phyloP scores from a whole-genome alignment of 2,113 vertebrate genomes.

The Rhabdomys dilectus region DNA sequence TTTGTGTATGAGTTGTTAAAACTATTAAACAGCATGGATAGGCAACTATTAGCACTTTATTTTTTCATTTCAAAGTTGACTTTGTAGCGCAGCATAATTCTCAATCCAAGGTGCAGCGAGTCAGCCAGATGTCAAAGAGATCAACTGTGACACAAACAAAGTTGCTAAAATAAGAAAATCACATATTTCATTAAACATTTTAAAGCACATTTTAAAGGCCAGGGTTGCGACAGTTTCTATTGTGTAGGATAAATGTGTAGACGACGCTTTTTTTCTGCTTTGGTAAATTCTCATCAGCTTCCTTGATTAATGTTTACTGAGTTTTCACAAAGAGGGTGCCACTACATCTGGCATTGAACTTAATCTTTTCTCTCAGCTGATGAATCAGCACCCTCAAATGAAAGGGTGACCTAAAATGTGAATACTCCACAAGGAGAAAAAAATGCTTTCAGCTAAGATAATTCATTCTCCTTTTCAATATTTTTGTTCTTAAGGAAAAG shows the following conservation, averaged over 20 bases:
- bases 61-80: background rate
- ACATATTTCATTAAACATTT: background rate
- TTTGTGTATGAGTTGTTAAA: background rate
- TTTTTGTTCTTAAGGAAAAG: slow-evolving; percentile 44
- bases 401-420: slow-evolving; percentile 53
- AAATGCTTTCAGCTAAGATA: slow-evolving; percentile 12
- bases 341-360: slow-evolving; percentile 38
- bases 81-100: background rate
- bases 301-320: slow-evolving; percentile 66
- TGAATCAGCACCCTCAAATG: slow-evolving; percentile 61
- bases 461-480: slow-evolving; percentile 48
- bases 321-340: slow-evolving; percentile 34
- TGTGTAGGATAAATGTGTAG: background rate
- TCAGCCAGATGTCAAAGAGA: background rate
- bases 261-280: slow-evolving; percentile 37
- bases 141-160: background rate
- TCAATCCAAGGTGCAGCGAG: slow-evolving; percentile 16
- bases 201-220: background rate
- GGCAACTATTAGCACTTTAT: background rate
- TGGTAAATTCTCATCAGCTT: slow-evolving; percentile 66
- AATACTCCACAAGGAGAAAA: slow-evolving; percentile 17
- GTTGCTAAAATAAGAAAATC: background rate
- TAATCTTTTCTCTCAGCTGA: slow-evolving; percentile 69
- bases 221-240: background rate
- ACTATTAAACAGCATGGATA: background rate